Conservation (phyloP, 2,888 invertebrate genomes). For the Liopterus haemorrhoidalis region DNA sequence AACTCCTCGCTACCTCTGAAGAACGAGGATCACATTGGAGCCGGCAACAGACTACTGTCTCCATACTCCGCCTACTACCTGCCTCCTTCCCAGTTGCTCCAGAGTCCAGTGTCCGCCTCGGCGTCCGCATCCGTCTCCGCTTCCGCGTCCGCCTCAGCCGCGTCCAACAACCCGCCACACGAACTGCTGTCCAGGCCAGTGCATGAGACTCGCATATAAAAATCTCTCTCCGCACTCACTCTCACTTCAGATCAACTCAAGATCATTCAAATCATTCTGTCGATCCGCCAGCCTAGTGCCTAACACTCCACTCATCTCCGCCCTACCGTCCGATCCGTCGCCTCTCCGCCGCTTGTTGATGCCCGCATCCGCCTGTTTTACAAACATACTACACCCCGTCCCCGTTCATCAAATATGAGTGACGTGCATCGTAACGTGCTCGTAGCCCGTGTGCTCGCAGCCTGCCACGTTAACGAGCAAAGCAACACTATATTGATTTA, state of each 20-base stretch:
- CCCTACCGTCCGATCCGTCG: conserved; percentile 5
- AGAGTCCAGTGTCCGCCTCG: conserved; percentile 49
- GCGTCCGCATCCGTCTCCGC: conserved; percentile 53
- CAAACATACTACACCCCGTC: not conserved
- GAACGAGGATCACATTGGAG: conserved; percentile 42
- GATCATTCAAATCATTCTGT: conserved; percentile 1
- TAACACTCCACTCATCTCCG: conserved; percentile 6
- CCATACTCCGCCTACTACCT: conserved; percentile 39
- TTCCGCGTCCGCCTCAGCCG: conserved; percentile 52
- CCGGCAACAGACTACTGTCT: conserved; percentile 43
- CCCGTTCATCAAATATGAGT: not conserved
- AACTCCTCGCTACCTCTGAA: conserved; percentile 34
- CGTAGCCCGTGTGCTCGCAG: not conserved
- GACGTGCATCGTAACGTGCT: not conserved
- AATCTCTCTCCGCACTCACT: conserved; percentile 19
- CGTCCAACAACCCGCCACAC: conserved; percentile 52
- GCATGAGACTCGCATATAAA: conserved; percentile 67
- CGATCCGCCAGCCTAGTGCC: conserved; percentile 12
- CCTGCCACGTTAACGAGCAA: too few species aligned
- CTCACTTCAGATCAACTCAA: conserved; percentile 18
- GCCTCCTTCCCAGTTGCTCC: conserved; percentile 44
- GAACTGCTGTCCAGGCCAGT: conserved; percentile 60
- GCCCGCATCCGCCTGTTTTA: too few species aligned
- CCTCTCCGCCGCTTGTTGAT: not conserved
- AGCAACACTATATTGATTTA: too few species aligned